Evolutionary conservation across 2,888 invertebrate species (phyloP), one percentile per base, ranked within the genome.

Genomic region (Xiphydria camelus): DNA sequence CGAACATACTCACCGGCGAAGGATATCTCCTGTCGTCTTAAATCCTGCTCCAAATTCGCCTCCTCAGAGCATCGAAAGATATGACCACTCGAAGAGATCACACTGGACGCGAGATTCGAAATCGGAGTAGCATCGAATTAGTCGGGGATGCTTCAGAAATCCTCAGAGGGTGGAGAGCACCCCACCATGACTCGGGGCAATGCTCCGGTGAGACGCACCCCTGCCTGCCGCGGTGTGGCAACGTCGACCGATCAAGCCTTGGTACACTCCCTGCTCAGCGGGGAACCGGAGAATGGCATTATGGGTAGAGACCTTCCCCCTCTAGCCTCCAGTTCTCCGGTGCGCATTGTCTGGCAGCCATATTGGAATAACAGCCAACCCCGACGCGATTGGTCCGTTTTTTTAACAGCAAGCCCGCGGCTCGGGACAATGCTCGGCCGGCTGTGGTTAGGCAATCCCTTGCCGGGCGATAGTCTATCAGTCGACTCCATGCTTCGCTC

Each of bases 331-430:
- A 53, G 54, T 53, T 55, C 57, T 60, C 59, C 56, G 53, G 55
- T 62, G 64, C 65, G 66, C 63, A 73, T 71, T 72, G 70, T 70
- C 69, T 62, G 66, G 70, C 72, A 67, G 71, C 73, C 73, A 72
- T 73, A 62, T 70, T 73, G 70, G 68, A 68, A 58, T 65, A 61
- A 65, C 62, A 70, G 64, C 66, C 61, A 69, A 64, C 66, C 66
- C 61, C 61, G 60, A 51, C 63, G 61, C 57, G 70, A 73, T 73
- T 73, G 73, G 73, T 72, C 66, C 58, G 66, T 68, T 71, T 68
- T 68, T 68, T 45, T 35, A 34, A 34, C 34, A 42, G 32, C 18
- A 32, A 44, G 36, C 41, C 34, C 35, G 25, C 34, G 33, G 17
- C 55, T 51, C 55, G 58, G 57, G 50, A 62, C 57, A 62, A 61